Evolutionary conservation across 2,888 invertebrate genomes (phyloP), one percentile per base, ranked within the genome.

Genomic region (Meghimatium bilineatum): DNA sequence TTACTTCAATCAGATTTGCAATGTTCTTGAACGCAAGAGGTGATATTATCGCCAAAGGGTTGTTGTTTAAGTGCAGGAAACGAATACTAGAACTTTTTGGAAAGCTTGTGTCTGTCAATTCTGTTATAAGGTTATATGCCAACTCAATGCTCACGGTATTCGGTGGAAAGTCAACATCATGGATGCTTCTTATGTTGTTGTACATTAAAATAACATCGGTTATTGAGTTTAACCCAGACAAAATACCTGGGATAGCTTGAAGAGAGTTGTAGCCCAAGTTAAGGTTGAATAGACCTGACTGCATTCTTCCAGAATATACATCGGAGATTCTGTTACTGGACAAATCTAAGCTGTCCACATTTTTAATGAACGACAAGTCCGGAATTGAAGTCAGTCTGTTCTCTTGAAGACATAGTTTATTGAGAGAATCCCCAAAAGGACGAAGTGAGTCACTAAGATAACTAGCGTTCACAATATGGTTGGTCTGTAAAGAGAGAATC

Each of bases 1-100:
- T 49, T 1, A 74, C 17, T n/a, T 49, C 72, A 29, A 32, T 2
- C 2, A 74, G 72, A 14, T n/a, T 1, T 2, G 72, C n/a, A 49
- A 74, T 3, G n/a, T 74, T 74, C 20, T 12, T 29, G 49, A 74
- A 74, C 29, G 72, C 72, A 44, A 49, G 44, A 8, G 49, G 10
- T 1, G 72, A 74, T 26, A 74, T 74, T 49, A 17, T 44, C 17
- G 20, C 49, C 6, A 74, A 17, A 1, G 72, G 72, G 49, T 74
- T 74, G 26, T 74, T 74, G 49, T 74, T 74, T 74, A 74, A 29
- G 20, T 74, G 44, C 20, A 74, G 44, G n/a, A n/a, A n/a, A 44
- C 8, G 26, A n/a, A 74, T 44, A 26, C 17, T 44, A 29, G 72
- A 49, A 49, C 1, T 29, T 3, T 74, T n/a, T 17, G 72, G 72